Evolutionary conservation across 2,113 vertebrate genomes (phyloP).

Genomic region (Odocoileus virginianus): DNA sequence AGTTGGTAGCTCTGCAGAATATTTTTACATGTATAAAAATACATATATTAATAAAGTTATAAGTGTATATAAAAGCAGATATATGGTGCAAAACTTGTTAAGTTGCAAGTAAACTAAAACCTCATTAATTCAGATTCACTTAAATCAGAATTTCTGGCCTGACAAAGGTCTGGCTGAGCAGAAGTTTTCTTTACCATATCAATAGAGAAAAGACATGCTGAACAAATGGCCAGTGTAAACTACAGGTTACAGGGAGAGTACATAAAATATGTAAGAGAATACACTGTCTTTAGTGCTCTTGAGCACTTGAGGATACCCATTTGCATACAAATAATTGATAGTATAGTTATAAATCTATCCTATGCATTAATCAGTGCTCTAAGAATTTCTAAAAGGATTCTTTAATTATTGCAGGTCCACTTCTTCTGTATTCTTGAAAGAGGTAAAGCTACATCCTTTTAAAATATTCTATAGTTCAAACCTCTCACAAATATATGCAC

Average conservation of each 20-base stretch:
- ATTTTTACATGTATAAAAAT: conserved; percentile 40
- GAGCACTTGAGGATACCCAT: neutral
- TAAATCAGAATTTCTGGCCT: conserved; percentile 47
- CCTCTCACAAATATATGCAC: neutral
- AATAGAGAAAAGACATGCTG: neutral
- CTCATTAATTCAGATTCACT: conserved; percentile 39
- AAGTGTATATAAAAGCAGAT: neutral
- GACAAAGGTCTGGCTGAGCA: neutral
- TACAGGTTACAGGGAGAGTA: neutral
- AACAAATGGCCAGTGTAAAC: conserved; percentile 34
- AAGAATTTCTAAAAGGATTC: neutral
- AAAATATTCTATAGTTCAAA: neutral
- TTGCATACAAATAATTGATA: conserved; percentile 18
- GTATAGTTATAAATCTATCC: conserved; percentile 8
- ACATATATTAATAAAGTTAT: conserved; percentile 8
- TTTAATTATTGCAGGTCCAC: neutral
- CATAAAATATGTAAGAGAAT: conserved; percentile 11
- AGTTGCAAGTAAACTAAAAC: conserved; percentile 42
- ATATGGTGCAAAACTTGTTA: conserved; percentile 28
- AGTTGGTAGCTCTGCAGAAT: neutral
- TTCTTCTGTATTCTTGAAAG: conserved; percentile 6
- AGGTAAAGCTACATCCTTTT: neutral
- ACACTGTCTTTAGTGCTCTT: neutral
- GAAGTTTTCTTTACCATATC: conserved; percentile 38
- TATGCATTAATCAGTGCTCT: neutral